Base-by-base conservation (phyloP, 2,113 vertebrate genomes). In the Clinocottus analis region DNA sequence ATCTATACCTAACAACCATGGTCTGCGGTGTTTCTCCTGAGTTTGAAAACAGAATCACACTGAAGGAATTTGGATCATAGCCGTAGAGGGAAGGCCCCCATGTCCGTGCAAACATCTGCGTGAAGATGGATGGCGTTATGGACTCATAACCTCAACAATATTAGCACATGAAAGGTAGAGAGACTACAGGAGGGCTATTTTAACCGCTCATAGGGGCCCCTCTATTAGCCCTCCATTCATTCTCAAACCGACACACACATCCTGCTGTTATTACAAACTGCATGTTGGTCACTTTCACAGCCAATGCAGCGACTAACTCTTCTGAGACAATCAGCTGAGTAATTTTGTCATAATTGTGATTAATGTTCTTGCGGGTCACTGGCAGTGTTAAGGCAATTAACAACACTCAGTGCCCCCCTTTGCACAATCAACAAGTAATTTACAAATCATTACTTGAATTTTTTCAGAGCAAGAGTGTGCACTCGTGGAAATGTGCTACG, bases 81-180 rank as follows among this genome's bases (percentile, higher is more conserved):
- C 62, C 0, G 14, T 43, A 39, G 25, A 5, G 37, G 16, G 21
- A 76, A 81, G 72, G 82, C 77, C 84, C 65, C 68, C 59, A 39
- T 51, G 67, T 76, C 73, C 77, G 49, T 51, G 70, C 67, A 72
- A 86, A 85, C 83, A 90, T 89, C 72, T 91, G 82, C 73, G 76
- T 74, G 33, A 75, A 86, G 91, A 91, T 82, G 65, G 87, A 92
- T 92, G 75, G 73, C 79, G 77, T 82, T 80, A 81, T 55, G 75
- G 77, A 87, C 87, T 89, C 84, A 86, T 89, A 93, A 93, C 90
- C 80, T 90, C 45, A 7, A 66, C 53, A 74, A 89, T 91, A 93
- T 93, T 93, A 91, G 83, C 93, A 93, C 93, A 93, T 93, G 93
- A 93, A 93, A 93, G 89, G 77, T 86, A 45, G 69, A 58, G 39